phyloP scores from a whole-genome alignment of 2,888 invertebrate species.

The Orchestes rusci region DNA sequence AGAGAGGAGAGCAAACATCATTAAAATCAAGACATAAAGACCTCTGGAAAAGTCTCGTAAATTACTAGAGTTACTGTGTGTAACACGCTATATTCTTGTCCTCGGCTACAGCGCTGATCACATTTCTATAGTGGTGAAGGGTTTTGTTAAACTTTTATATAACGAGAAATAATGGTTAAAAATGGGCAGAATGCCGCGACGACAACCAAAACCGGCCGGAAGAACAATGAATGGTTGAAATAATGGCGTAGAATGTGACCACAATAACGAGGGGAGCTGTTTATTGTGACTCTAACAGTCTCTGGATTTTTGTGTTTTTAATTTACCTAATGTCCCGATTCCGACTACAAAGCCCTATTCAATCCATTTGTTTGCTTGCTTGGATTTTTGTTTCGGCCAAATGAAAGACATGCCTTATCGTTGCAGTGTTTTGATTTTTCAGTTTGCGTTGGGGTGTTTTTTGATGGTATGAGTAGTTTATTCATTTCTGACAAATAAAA shows the following conservation, averaged over 20 bases:
- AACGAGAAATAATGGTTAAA: slow-evolving; percentile 17
- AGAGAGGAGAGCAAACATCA: slow-evolving; percentile 21
- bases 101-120: slow-evolving; percentile 15
- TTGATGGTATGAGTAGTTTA: too few relatives aligned
- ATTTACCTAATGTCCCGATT: too few relatives aligned
- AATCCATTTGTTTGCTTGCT: too few relatives aligned
- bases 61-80: slow-evolving; percentile 21
- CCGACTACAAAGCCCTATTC: too few relatives aligned
- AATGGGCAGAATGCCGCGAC: slow-evolving; percentile 6
- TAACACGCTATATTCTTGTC: slow-evolving; percentile 19
- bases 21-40: slow-evolving; percentile 24
- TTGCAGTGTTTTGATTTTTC: too few relatives aligned
- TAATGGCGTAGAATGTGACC: slow-evolving; percentile 13
- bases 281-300: slow-evolving; percentile 9
- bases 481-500: too few relatives aligned
- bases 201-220: slow-evolving; percentile 9
- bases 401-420: too few relatives aligned
- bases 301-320: too few relatives aligned
- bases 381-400: too few relatives aligned
- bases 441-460: too few relatives aligned
- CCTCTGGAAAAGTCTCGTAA: slow-evolving; percentile 19
- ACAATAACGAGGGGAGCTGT: slow-evolving; percentile 7
- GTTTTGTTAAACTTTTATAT: slow-evolving; percentile 20
- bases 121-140: slow-evolving; percentile 16
- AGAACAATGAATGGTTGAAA: slow-evolving; percentile 14